Evolutionary conservation across 1,140 invertebrate genomes (phyloP), one percentile per base, ranked within the genome.

Genomic region (Platyscapa corneri): DNA sequence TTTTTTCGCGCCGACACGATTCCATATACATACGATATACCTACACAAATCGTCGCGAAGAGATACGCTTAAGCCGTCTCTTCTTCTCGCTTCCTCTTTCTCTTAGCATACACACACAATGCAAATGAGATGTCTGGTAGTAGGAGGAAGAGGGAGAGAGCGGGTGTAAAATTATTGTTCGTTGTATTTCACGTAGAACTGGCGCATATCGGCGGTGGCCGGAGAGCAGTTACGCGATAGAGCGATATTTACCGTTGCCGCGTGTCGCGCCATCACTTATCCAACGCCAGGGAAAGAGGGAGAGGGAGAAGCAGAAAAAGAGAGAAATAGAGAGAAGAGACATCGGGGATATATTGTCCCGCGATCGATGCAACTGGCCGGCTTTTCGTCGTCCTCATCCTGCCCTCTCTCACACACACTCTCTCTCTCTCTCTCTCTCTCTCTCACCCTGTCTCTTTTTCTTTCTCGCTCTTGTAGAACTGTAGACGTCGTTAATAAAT

Each of bases 101-200:
- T 23, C 67, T 37, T 37, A 14, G 37, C 67, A 46, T 46, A 30
- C 30, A n/a, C 67, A 46, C 67, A 74, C 53, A 77, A 83, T 77
- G 74, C 53, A 65, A 49, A 46, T 27, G 20, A 46, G 37, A 46
- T 83, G 39, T 27, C 30, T n/a, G 10, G 30, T 39, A 46, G 7
- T n/a, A 27, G 23, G 27, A 75, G 72, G 12, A 23, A 70, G 67
- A 70, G 67, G 23, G 46, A 70, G 42, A 84, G 70, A 83, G 88
- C 87, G 86, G 87, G 86, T 88, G 89, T 88, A 88, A 89, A 90
- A 90, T 90, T 89, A 90, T 89, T 88, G 89, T 90, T 88, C 87
- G 88, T 87, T 89, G 86, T 89, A 90, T 89, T 90, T 90, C 88
- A 90, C 89, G 70, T 88, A 87, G 76, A 87, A 89, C 82, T 78